phyloP scores from a whole-genome alignment of 2,888 invertebrate genomes.

The Dicycla oo region DNA sequence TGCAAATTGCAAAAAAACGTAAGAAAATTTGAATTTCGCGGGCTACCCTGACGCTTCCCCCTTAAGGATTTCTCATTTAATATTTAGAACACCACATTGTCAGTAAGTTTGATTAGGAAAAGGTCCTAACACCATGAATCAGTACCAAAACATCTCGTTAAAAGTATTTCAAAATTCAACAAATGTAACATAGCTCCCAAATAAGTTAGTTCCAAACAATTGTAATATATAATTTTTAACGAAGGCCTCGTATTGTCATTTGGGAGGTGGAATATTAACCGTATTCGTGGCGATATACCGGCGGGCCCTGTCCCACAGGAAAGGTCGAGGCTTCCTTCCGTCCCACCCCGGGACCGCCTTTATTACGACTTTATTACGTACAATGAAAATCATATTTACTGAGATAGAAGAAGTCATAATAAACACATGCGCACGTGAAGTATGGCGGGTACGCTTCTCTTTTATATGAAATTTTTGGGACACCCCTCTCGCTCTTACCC shows the following conservation, averaged over 20 bases:
- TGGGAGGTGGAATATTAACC: slow-evolving; percentile 61
- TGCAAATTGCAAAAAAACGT: too few species aligned
- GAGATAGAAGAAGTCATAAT: slow-evolving; percentile 82
- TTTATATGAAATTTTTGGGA: slow-evolving; percentile 74
- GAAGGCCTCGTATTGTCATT: slow-evolving; percentile 58
- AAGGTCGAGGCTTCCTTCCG: slow-evolving; percentile 84
- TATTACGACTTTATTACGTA: slow-evolving; percentile 86
- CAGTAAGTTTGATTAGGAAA: slow-evolving; percentile 26
- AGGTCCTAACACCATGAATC: slow-evolving; percentile 5
- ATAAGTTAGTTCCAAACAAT: slow-evolving; percentile 53
- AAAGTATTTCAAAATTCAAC: slow-evolving; percentile 26
- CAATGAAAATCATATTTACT: slow-evolving; percentile 87
- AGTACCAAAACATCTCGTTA: slow-evolving; percentile 33
- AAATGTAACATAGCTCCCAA: slow-evolving; percentile 18
- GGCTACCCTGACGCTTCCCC: too few species aligned
- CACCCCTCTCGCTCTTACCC: slow-evolving; percentile 48
- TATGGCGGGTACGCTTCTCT: slow-evolving; percentile 70
- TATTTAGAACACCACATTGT: slow-evolving; percentile 12
- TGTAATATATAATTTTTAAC: slow-evolving; percentile 61
- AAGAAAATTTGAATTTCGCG: too few species aligned
- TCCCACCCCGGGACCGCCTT: slow-evolving; percentile 75
- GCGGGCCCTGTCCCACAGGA: slow-evolving; percentile 75
- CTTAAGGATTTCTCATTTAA: neutral
- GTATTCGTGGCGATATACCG: slow-evolving; percentile 68
- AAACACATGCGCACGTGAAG: slow-evolving; percentile 83